Percentiles rank a stretch among this genome's conserved stretches.
These are phyloP conservation scores for Adelognathus sp. DNA, from an alignment of 2,888 invertebrate genomes.

Conservation along the genomic window DNA sequence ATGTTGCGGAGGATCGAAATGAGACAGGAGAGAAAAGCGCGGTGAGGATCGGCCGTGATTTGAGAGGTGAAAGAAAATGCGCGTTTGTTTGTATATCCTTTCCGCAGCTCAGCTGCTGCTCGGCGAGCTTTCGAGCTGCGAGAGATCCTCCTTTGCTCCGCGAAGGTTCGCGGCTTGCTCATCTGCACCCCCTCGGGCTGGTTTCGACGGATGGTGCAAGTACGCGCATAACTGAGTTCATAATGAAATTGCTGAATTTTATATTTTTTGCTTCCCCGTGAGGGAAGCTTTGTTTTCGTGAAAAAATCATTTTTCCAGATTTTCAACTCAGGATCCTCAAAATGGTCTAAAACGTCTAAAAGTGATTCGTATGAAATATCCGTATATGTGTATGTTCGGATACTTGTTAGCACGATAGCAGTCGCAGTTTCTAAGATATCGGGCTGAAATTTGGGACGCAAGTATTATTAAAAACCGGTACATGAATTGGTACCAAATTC, in stretches of 20 bases:
- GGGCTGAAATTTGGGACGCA: no score
- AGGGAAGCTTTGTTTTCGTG: no score
- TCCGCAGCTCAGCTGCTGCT: slow-evolving; percentile 1
- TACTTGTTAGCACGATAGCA: no score
- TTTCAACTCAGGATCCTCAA: no score
- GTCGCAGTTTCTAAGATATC: no score
- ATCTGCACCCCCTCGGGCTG: neutral
- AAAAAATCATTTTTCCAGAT: no score
- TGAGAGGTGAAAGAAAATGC: slow-evolving; percentile 37
- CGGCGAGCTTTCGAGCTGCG: slow-evolving; percentile 24
- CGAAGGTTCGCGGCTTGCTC: slow-evolving; percentile 63
- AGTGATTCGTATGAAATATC: no score
- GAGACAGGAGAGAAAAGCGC: slow-evolving; percentile 20
- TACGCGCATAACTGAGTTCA: slow-evolving; percentile 69
- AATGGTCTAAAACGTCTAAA: no score
- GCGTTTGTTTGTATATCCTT: slow-evolving; percentile 20
- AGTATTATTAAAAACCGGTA: no score
- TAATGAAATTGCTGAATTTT: slow-evolving; percentile 66
- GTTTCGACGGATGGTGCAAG: slow-evolving; percentile 71
- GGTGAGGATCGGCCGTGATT: slow-evolving; percentile 35
- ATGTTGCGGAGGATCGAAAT: slow-evolving; percentile 30
- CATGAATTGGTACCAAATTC: no score
- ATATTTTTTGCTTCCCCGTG: no score
- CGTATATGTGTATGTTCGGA: no score
- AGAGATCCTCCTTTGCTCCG: slow-evolving; percentile 61